phyloP scores from a whole-genome alignment of 2,888 invertebrate species.

The Hecatera dysodea region DNA sequence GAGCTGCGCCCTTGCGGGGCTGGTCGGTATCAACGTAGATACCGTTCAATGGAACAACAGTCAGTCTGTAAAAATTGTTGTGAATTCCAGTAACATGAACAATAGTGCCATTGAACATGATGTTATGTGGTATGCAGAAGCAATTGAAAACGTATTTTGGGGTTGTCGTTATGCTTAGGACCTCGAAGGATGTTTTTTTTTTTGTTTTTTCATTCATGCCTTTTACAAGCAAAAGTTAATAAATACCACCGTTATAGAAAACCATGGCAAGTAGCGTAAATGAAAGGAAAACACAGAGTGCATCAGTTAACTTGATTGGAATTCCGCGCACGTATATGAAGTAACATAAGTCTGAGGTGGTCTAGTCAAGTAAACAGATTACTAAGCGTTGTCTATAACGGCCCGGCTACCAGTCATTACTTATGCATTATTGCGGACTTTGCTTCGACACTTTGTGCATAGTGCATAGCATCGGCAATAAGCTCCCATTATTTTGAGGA shows the following conservation, averaged over 20 bases:
- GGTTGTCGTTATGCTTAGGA: not conserved
- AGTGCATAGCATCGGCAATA: conserved; percentile 34
- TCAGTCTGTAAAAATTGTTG: not conserved
- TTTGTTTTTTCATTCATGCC: too few relatives aligned
- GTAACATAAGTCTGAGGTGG: conserved; percentile 43
- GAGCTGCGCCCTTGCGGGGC: not conserved
- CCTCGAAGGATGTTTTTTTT: not conserved
- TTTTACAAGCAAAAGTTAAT: not conserved
- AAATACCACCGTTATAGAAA: conserved; percentile 7
- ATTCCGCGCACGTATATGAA: conserved; percentile 52
- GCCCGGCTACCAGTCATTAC: conserved; percentile 56
- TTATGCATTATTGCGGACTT: conserved; percentile 64
- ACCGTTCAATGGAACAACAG: not conserved
- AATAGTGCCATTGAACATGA: not conserved
- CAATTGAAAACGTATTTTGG: not conserved
- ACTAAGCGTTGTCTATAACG: conserved; percentile 59
- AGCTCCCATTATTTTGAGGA: conserved; percentile 16
- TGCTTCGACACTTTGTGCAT: conserved; percentile 40
- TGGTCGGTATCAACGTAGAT: not conserved
- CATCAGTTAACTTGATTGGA: conserved; percentile 44
- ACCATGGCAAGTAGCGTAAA: conserved; percentile 23
- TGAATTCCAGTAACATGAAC: not conserved
- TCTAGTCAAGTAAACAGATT: conserved; percentile 46
- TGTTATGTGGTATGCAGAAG: not conserved
- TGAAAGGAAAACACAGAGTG: conserved; percentile 58